Evolutionary conservation across 2,888 invertebrate species (phyloP), one percentile per base, ranked within the genome.

Genomic region (Crocallis elinguaria): DNA sequence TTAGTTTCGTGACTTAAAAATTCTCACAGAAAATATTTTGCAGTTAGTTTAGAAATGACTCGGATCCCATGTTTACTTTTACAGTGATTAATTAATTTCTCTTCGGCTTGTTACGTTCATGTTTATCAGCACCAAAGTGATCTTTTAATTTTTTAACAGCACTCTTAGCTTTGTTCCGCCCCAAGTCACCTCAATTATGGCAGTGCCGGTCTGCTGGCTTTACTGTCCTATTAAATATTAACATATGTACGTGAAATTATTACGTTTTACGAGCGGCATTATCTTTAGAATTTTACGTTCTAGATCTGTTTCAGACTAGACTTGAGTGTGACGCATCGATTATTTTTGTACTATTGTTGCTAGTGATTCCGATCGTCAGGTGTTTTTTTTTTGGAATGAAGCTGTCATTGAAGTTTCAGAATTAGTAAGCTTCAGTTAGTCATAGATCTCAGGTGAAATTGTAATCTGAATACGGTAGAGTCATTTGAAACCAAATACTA

Each of bases 201-300:
- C 73, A 67, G 81, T 69, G 62, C 67, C 82, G 89, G 76, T 87
- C 78, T 76, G 85, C 63, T 82, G 88, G 65, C 57, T 84, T 78
- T 79, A 80, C 82, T 84, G 82, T 88, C 82, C 86, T 84, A 87
- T 87, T 86, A 83, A 83, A 86, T 83, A 82, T 83, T 69, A 71
- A 67, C 66, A 67, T 68, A 64, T 59, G 39, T 59, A 62, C 65
- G 50, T 54, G 49, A 57, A 73, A 71, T 71, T 66, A 66, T 65
- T 57, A 65, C 60, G 44, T 57, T 57, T 64, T 61, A 62, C 45
- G 55, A 63, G 50, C 45, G 48, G 5, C 43, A 46, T 60, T 54
- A 50, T 54, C 46, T 54, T 54, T 56, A 49, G 27, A 50, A 48
- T 48, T 58, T 51, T 50, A 59, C 53, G 53, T 43, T 49, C 48